Evolutionary conservation across 2,113 vertebrate species (phyloP).

Genomic region (Lepus europaeus): DNA sequence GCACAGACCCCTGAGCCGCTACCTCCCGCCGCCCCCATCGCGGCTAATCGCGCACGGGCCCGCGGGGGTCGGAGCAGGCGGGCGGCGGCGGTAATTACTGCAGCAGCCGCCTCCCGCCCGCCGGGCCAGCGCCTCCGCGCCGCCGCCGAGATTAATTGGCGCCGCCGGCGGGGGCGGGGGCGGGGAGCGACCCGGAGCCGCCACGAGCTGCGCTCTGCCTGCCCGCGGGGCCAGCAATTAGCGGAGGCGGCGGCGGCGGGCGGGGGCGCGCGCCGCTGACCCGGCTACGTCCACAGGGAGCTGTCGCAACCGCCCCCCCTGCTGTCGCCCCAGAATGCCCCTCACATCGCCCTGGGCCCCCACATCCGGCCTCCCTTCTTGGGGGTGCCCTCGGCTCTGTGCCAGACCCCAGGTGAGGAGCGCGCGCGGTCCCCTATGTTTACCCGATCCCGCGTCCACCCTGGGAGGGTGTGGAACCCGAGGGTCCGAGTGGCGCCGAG

Average conservation of each 20-base stretch:
- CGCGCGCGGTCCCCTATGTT: neutral
- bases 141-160: slow-evolving; percentile 99
- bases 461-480: neutral
- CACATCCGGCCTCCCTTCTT: slow-evolving; percentile 97
- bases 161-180: slow-evolving; percentile 95
- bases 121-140: slow-evolving; percentile 92
- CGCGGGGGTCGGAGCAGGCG: neutral
- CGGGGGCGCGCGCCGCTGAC: neutral
- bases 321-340: slow-evolving; percentile 95
- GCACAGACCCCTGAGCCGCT: neutral
- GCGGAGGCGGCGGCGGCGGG: slow-evolving; percentile 80
- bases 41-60: slow-evolving; percentile 31
- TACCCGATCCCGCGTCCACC: too few relatives aligned
- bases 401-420: slow-evolving; percentile 95
- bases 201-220: slow-evolving; percentile 83
- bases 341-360: slow-evolving; percentile 96
- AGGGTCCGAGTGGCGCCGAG: neutral
- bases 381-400: slow-evolving; percentile 96
- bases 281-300: slow-evolving; percentile 89
- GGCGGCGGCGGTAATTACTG: slow-evolving; percentile 97
- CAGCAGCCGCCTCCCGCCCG: slow-evolving; percentile 91
- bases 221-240: slow-evolving; percentile 74
- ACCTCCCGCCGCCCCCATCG: slow-evolving; percentile 90
- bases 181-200: slow-evolving; percentile 90
- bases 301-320: slow-evolving; percentile 94